Conservation (phyloP, 2,888 invertebrate species). For the Drosophila neotestacea region DNA sequence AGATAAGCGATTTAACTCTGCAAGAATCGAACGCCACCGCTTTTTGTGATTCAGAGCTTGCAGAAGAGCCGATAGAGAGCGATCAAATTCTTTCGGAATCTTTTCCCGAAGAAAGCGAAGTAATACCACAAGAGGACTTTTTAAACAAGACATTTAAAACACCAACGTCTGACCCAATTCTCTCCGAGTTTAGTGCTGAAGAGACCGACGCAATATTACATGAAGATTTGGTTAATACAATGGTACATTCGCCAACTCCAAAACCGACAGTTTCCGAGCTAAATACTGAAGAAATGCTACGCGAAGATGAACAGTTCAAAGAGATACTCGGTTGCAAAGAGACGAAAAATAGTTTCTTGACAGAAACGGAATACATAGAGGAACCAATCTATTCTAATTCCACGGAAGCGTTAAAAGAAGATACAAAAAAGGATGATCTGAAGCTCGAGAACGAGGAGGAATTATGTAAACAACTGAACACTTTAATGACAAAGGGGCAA, state of each 20-base stretch:
- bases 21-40: background rate
- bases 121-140: no score
- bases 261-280: background rate
- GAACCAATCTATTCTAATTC: background rate
- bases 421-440: background rate
- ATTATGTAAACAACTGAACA: background rate
- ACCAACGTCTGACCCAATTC: background rate
- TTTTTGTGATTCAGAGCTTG: background rate
- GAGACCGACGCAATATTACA: background rate
- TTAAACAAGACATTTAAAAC: background rate
- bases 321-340: background rate
- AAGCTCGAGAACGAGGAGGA: background rate
- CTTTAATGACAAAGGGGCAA: conserved; percentile 18
- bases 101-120: no score
- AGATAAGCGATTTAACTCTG: background rate
- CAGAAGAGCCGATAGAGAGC: background rate
- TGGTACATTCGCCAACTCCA: background rate
- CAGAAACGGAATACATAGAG: background rate
- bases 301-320: background rate
- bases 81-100: background rate
- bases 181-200: background rate
- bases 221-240: background rate
- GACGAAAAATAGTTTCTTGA: background rate
- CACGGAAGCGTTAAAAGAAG: background rate
- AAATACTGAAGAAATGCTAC: background rate